phyloP scores from a whole-genome alignment of 2,113 vertebrate species.

The Saimiri boliviensis region DNA sequence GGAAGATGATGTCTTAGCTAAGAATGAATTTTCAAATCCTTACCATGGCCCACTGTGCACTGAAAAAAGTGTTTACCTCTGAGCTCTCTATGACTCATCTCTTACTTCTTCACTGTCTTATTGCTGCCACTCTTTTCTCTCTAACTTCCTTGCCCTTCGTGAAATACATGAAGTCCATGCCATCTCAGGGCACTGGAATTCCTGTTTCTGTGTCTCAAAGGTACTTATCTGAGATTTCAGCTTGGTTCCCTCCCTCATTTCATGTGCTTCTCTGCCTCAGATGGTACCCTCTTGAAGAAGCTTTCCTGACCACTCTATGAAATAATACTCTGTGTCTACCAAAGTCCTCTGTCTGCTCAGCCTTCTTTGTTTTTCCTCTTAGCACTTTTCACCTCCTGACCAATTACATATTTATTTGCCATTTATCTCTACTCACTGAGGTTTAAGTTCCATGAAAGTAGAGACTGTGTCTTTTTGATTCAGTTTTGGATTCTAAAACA shows the following conservation, averaged over 20 bases:
- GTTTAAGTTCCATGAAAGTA: neutral
- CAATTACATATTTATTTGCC: neutral
- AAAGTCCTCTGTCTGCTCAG: rapidly evolving
- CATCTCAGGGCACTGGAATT: neutral
- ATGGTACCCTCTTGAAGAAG: neutral
- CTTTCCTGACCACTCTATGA: neutral
- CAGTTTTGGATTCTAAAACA: neutral
- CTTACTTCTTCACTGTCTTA: no score
- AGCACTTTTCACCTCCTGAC: neutral
- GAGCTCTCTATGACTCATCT: neutral
- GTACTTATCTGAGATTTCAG: neutral
- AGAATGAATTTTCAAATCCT: neutral
- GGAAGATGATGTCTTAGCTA: neutral
- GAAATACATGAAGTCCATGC: neutral
- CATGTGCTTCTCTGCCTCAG: neutral
- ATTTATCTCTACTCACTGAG: neutral
- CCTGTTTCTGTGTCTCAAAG: neutral
- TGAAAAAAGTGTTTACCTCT: neutral
- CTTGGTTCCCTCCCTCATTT: neutral
- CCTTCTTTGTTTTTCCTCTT: neutral
- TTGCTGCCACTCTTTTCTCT: neutral
- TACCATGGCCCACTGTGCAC: no score
- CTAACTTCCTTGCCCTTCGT: neutral
- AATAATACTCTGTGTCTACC: neutral
- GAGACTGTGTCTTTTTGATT: neutral